Evolutionary conservation across 37 sponge, comb jelly and placozoan species (phyloP), one percentile per base, ranked within the genome.

Genomic region (Chondrilla cf. caribensis): DNA sequence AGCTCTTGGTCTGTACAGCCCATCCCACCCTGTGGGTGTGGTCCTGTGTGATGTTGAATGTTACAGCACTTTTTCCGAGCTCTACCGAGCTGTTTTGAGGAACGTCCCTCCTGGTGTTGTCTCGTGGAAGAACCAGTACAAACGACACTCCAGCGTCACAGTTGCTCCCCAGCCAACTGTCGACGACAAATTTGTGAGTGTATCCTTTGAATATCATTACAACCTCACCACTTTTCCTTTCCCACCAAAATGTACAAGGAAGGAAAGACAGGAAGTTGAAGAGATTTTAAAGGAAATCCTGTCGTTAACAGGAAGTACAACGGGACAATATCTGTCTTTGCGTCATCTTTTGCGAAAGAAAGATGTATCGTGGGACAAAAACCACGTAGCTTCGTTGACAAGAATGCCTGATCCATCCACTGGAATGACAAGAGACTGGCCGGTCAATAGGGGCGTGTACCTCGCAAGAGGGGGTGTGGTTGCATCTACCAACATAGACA

Each of bases 21-120:
- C 70, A 3, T 31, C 37, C 70, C 70, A 68, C 37, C 70, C 70
- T 35, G 70, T 68, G 37, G 70, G 70, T 11, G 70, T 68, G 70
- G 70, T 68, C 32, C 35, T 36, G 21, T 68, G 70, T 68, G 70
- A 68, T 35, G 70, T 36, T 4, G 70, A 14, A 19, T 68, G 70
- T 36, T 68, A 68, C 70, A 35, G 36, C 7, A 37, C 32, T 21
- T 68, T 68, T 11, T 21, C 35, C 32, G 32, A 2, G 3, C 70
- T 68, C 35, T 68, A 68, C 37, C 2, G 36, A 4, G 18, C 2
- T 31, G 70, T 68, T 19, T 6, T 68, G 6, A 3, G 2, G 18
- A 68, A 68, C 70, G 7, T 68, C 3, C 32, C 26, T 6, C 70
- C 70, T 4, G 70, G 70, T 2, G 2, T 3, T 28, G n/a, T n/a